These are phyloP conservation scores for Varanus komodoensis DNA, from an alignment of 2,113 vertebrate genomes.

Conservation along the genomic window DNA sequence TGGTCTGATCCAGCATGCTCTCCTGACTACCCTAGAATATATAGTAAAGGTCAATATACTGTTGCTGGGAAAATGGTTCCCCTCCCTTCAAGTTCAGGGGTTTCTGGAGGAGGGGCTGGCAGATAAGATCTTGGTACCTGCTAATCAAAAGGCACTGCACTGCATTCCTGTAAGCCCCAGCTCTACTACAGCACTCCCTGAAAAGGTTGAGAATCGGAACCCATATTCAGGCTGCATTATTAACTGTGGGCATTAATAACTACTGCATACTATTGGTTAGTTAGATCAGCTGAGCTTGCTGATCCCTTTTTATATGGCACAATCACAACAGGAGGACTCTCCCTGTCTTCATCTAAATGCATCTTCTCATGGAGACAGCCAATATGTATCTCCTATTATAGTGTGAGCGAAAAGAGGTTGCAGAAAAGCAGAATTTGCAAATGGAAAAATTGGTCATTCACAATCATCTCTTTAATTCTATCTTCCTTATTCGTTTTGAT, in stretches of 20 bases:
- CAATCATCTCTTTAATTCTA: background rate
- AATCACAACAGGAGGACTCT: background rate
- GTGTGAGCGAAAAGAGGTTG: background rate
- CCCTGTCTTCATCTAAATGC: background rate
- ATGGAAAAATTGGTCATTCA: background rate
- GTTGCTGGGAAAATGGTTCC: too few relatives aligned
- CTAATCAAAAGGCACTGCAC: too few relatives aligned
- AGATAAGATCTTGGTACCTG: too few relatives aligned
- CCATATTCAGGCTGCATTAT: background rate
- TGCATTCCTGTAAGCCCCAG: too few relatives aligned
- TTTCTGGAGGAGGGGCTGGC: too few relatives aligned
- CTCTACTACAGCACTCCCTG: too few relatives aligned
- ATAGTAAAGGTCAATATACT: too few relatives aligned
- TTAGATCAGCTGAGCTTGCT: background rate
- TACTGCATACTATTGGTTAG: background rate
- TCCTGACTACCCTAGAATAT: too few relatives aligned
- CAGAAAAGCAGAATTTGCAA: rapidly evolving
- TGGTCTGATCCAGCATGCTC: too few relatives aligned
- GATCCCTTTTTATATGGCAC: background rate
- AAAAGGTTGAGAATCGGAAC: background rate
- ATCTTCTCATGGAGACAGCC: background rate
- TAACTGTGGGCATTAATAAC: too few relatives aligned
- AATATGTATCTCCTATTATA: background rate
- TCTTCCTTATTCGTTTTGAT: background rate
- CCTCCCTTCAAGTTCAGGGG: too few relatives aligned